Base-by-base conservation (phyloP, 2,888 invertebrate genomes). In the Mechanitis messenoides region DNA sequence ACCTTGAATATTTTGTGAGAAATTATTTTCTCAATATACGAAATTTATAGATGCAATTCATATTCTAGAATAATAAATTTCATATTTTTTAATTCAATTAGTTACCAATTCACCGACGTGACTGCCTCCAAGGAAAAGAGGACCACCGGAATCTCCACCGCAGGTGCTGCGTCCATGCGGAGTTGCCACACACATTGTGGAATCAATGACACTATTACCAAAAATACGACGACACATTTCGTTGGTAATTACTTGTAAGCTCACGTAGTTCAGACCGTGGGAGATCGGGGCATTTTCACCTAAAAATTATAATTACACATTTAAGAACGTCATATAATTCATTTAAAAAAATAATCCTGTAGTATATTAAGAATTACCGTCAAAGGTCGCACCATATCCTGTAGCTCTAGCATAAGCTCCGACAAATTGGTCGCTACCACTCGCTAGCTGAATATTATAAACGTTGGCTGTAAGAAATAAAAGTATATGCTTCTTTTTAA, bases 131-230 rank as follows among this genome's bases (percentile, higher is more conserved):
- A 59, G n/a, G 20, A 63, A 69, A 56, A 77, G 69, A 28, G 78
- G 74, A 20, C 80, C 82, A 0, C 83, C 83, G 20, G 76, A 75
- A 68, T 82, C 81, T 0, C 79, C 77, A 11, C 73, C 77, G 73
- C 91, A 91, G 2, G 83, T 80, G 46, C 84, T 80, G 56, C 63
- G 75, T 1, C 79, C 77, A 2, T 71, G 71, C 3, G 68, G 66
- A 59, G 76, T 78, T 72, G 78, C 73, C 66, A 78, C 74, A 79
- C 85, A 77, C 73, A 84, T 63, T 38, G 85, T 83, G 0, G 72
- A 72, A 0, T 61, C 64, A 3, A 74, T 71, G 12, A 90, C 74
- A 11, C 45, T 38, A 3, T 74, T 71, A 0, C 83, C 76, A 71
- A 77, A 91, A 9, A 69, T 68, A 3, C 71, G 45, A 5, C 72